Base-by-base conservation (phyloP, 2,888 invertebrate species). In the Nymphalis polychloros region DNA sequence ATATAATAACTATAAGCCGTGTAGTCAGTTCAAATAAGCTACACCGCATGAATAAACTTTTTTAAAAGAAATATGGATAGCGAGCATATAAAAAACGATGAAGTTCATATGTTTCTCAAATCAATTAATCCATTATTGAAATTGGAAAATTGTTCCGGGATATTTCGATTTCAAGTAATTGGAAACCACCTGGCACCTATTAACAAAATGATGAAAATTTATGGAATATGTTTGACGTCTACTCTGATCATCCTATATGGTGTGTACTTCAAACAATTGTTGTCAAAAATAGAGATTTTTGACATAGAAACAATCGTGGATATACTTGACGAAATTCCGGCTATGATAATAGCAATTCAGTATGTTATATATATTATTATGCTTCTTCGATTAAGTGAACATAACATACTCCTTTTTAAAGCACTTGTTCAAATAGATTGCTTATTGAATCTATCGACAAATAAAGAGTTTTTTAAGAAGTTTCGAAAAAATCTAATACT, bases 391-490 rank as follows among this genome's bases (percentile, higher is more conserved):
- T 55, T 19, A 50, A 48, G 52, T 65, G 62, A 68, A 31, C 52
- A 20, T 35, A 59, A 70, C 46, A 60, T 70, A 60, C 19, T 47
- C 5, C 35, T 70, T 50, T 46, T 64, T 5, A 60, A 63, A 63
- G 23, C 27, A 3, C 41, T 74, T 5, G 55, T 49, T 10, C 53
- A 70, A 17, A 64, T 69, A 19, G 71, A 74, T 64, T 27, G 10
- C 19, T 62, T 52, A 7, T 53, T 74, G 19, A 23, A 23, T 23
- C 23, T 23, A 23, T 23, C 1, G 23, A 23, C 23, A 23, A 23
- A 23, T 23, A 23, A 23, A 23, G 23, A 23, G 23, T 23, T 23
- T 23, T 23, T 1, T 23, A 23, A 23, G 23, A 66, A 27, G 13
- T n/a, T 47, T 13, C 59, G 47, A 55, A 52, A 47, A 59, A 8